Base-by-base conservation (phyloP, 2,113 vertebrate species). In the Paedocypris sp. region DNA sequence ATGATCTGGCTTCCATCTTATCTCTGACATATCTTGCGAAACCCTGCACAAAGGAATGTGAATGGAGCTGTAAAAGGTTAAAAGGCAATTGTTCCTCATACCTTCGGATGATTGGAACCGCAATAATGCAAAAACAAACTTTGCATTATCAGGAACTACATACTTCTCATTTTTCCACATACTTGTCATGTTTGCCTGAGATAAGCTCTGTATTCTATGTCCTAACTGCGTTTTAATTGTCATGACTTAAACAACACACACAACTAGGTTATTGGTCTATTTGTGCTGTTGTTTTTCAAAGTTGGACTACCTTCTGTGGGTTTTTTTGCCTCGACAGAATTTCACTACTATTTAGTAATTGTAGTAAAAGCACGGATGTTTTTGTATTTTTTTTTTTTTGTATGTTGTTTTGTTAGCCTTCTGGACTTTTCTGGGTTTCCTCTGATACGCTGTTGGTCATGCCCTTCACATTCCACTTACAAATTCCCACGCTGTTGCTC, bases 401-500 rank as follows among this genome's bases (percentile, higher is more conserved):
- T 9, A 26, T 23, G 36, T 11, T 53, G 50, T 56, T 57, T 43
- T 13, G 26, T 57, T 31, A 12, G 5, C 36, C 23, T 43, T 43
- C 13, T 56, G 3, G 25, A 4, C 1, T 39, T 31, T 16, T 42
- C 6, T 57, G 36, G 9, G 16, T 57, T 57, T 58, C 54, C 54
- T 43, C 25, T 31, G 54, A 58, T 31, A 58, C 47, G 49, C 53
- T 42, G 4, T 60, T 75, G 56, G 45, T 73, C 74, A 75, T 53
- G 63, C 26, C 33, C 45, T 32, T 57, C 69, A 61, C 71, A 77
- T 76, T 67, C 52, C 47, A 68, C 49, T 38, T 32, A 63, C 70
- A 70, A n/a, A 72, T 80, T 80, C 74, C 72, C 78, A 82, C 45
- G 41, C 57, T 71, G 62, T 31, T 56, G 53, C 54, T 72, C 74